Evolutionary conservation across 2,888 invertebrate species (phyloP).

Genomic region (Ectemnius continuus): DNA sequence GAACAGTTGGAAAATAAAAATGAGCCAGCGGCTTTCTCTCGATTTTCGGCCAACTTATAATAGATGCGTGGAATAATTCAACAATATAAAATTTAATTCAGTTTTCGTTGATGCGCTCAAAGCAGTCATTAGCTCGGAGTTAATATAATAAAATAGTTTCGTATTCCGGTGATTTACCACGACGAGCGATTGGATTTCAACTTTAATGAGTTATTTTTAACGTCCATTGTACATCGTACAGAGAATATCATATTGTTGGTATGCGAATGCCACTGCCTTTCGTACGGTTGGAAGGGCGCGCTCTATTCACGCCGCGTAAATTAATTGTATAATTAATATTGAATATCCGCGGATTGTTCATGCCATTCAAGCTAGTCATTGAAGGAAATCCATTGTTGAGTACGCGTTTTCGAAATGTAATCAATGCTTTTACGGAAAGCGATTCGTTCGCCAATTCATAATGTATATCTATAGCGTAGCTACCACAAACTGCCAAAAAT

Average conservation of each 20-base stretch:
- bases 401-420: constrained; percentile 43
- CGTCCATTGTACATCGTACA: constrained; percentile 42
- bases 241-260: constrained; percentile 57
- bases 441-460: constrained; percentile 20
- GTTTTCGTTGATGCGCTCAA: constrained; percentile 34
- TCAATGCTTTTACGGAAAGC: constrained; percentile 45
- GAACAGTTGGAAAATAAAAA: neutral
- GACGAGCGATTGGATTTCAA: constrained; percentile 29
- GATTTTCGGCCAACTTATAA: neutral
- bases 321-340: constrained; percentile 64
- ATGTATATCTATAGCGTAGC: neutral
- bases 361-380: constrained; percentile 45
- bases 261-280: constrained; percentile 42
- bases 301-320: constrained; percentile 61
- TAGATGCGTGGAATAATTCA: neutral
- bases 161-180: constrained; percentile 38
- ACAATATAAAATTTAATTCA: constrained; percentile 29
- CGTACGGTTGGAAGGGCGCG: constrained; percentile 52
- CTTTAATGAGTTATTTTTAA: constrained; percentile 56
- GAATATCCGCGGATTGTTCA: constrained; percentile 58
- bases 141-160: constrained; percentile 13
- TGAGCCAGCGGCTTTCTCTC: neutral
- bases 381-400: constrained; percentile 57
- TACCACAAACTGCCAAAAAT: constrained; percentile 15
- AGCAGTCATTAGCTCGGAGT: neutral